Evolutionary conservation across 2,888 invertebrate genomes (phyloP), one percentile per base, ranked within the genome.

Genomic region (Artemia sinica): DNA sequence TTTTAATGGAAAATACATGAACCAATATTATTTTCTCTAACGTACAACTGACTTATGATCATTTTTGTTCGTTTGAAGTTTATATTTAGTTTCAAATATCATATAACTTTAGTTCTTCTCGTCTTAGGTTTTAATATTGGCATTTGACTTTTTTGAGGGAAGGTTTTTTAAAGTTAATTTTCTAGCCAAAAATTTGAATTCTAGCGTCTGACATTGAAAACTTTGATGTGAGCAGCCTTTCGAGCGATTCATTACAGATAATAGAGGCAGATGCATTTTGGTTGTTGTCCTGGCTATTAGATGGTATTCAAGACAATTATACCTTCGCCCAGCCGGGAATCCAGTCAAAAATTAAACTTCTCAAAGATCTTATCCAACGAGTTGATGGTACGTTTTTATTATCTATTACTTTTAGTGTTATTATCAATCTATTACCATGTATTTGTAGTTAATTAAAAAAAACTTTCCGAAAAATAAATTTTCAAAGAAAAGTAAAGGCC

Each of bases 311-410:
- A 81, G 96, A 98, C 79, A 97, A 98, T 81, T 99, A 99, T 79
- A 98, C 98, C 75, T 98, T 98, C 82, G 97, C 98, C 75, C 98
- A 99, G 82, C 88, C 98, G 72, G 98, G 98, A 69, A 98, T 99
- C 76, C 98, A 99, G 78, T 87, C 89, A 76, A 96, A 97, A 84
- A 95, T 99, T 28, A 89, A 91, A 77, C 92, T 93, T 76, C 82
- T 99, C 68, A 92, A 93, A 77, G 95, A 96, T 78, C 83, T 98
- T 68, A 91, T 97, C 76, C 89, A 91, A 74, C 84, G 97, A 77
- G 94, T 98, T 72, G 96, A 99, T 81, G 85, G 89, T 86, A 79
- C 77, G 75, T 71, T 50, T n/a, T n/a, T 14, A 49, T 67, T 50
- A 13, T 13, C 8, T 13, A 12, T 69, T 14, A 18, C 11, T n/a